Conservation (phyloP, 2,888 invertebrate species). For the Plagodis pulveraria region DNA sequence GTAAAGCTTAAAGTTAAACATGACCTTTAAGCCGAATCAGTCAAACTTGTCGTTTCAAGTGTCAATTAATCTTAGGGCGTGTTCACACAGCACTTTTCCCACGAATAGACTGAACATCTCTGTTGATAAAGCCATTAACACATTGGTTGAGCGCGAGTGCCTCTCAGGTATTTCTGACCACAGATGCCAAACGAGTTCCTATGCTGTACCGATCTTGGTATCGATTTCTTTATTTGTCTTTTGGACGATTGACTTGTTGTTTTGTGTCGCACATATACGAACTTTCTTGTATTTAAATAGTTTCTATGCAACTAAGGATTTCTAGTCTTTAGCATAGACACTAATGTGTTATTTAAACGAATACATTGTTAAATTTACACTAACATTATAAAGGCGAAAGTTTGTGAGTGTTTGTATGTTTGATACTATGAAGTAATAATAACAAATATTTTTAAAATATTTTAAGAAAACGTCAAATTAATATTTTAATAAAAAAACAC, state of each 20-base stretch:
- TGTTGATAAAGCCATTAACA: conserved; percentile 24
- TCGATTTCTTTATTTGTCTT: conserved; percentile 7
- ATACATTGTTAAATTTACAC: too few relatives aligned
- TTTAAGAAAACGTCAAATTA: too few relatives aligned
- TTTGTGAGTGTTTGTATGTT: too few relatives aligned
- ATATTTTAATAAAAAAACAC: too few relatives aligned
- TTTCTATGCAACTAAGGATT: too few relatives aligned
- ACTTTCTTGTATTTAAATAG: not conserved
- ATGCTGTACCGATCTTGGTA: not conserved
- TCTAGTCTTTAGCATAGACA: too few relatives aligned
- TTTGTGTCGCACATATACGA: not conserved
- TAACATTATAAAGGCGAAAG: too few relatives aligned
- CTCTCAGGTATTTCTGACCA: conserved; percentile 23
- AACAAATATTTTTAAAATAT: too few relatives aligned
- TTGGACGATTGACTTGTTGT: not conserved
- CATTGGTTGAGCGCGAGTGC: conserved; percentile 30
- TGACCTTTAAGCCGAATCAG: not conserved
- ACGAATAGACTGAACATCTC: conserved; percentile 2
- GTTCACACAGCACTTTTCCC: conserved; percentile 16
- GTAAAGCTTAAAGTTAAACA: not conserved
- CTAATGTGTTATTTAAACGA: too few relatives aligned
- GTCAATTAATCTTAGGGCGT: conserved; percentile 8
- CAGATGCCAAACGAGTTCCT: not conserved
- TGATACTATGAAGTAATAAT: too few relatives aligned
- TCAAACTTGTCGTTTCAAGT: conserved; percentile 3